Conservation (phyloP, 2,888 invertebrate species). For the Polyploca ridens region DNA sequence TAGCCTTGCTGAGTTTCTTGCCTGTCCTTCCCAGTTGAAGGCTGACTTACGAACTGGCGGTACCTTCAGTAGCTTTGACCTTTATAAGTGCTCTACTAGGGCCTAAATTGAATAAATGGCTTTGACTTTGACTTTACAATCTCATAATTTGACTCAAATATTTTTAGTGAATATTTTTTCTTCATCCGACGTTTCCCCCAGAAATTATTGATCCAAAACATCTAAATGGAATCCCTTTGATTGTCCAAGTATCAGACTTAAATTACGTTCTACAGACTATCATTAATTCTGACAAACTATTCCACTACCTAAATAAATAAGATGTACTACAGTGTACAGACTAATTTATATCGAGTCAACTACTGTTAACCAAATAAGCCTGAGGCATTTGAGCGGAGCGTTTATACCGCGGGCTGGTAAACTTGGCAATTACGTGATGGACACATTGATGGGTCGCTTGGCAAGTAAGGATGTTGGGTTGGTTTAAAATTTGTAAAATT, state of each 20-base stretch:
- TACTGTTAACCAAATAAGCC: slow-evolving; percentile 5
- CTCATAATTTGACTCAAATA: no score
- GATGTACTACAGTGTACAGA: slow-evolving; percentile 2
- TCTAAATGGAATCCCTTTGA: not conserved
- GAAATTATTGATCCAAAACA: not conserved
- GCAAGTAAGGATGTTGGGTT: not conserved
- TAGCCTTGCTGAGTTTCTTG: no score
- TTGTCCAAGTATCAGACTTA: not conserved
- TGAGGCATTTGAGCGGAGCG: not conserved
- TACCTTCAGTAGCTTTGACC: no score
- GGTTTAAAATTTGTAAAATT: no score
- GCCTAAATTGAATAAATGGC: no score
- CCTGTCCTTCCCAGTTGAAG: no score
- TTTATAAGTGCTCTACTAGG: no score
- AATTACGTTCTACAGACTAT: not conserved
- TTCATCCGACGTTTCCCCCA: no score
- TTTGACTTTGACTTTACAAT: no score
- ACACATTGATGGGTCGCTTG: not conserved
- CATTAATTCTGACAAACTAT: not conserved
- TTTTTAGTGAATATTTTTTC: no score
- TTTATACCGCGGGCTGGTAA: not conserved
- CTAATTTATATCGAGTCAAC: not conserved
- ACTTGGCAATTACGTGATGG: not conserved
- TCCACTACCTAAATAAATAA: not conserved
- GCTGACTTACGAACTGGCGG: no score